These are phyloP conservation scores for Ametastegia equiseti DNA, from an alignment of 2,888 invertebrate genomes.

Conservation along the genomic window DNA sequence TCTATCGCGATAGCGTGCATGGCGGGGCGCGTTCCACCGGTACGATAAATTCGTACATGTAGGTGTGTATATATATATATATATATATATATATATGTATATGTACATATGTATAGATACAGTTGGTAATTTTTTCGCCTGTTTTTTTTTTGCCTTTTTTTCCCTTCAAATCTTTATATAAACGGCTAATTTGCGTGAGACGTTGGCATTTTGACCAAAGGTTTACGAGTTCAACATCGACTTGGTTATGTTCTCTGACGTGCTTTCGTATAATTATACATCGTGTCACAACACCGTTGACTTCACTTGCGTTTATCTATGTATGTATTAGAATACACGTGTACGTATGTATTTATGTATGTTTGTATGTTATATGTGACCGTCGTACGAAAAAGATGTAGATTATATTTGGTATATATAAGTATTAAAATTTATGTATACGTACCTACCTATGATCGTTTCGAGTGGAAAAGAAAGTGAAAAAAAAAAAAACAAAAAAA, in stretches of 20 bases:
- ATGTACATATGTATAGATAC: neutral
- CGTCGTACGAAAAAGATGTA: no score
- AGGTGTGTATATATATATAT: no score
- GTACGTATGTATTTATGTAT: no score
- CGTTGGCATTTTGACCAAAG: slow-evolving; percentile 5
- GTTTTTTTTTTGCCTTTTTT: neutral
- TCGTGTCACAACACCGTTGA: slow-evolving; percentile 5
- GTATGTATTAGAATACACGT: no score
- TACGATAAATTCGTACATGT: slow-evolving; percentile 21
- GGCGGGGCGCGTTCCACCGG: neutral
- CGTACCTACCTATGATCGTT: no score
- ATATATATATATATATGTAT: no score
- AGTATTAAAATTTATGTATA: no score
- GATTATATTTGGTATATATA: no score
- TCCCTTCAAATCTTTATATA: slow-evolving; percentile 25
- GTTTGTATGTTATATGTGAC: no score
- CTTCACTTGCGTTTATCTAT: no score
- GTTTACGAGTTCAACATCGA: slow-evolving; percentile 36
- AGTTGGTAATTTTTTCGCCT: neutral
- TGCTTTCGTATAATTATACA: slow-evolving; percentile 3
- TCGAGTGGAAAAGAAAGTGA: no score
- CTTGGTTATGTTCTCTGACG: neutral
- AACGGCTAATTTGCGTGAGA: slow-evolving; percentile 46
- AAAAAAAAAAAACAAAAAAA: no score
- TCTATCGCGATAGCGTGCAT: slow-evolving; percentile 1